These are phyloP conservation scores for Pocillopora meandrina DNA, from an alignment of 92 coral and sea anemone species.

Conservation along the genomic window DNA sequence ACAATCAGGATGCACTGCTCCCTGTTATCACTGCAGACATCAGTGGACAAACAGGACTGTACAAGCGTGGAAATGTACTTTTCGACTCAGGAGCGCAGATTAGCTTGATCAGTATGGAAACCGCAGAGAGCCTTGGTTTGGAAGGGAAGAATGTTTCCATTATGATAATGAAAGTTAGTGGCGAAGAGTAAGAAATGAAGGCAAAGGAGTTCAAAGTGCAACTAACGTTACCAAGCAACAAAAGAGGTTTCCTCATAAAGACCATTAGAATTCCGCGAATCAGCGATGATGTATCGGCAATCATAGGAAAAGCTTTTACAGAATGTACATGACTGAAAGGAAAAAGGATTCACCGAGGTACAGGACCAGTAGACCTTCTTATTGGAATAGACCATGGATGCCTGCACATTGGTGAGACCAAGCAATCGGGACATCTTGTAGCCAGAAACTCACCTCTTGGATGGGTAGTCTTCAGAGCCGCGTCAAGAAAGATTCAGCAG, in stretches of 20 bases:
- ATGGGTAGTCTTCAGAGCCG: neutral
- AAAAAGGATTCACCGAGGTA: constrained; percentile 1
- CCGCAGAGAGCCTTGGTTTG: no score
- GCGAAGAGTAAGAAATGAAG: neutral
- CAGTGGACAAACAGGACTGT: constrained; percentile 23
- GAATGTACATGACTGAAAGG: constrained; percentile 12
- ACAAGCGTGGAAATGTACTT: constrained; percentile 26
- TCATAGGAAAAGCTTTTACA: neutral
- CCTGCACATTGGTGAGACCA: constrained; percentile 16
- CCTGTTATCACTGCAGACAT: constrained; percentile 37
- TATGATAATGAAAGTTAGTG: no score
- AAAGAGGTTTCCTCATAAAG: constrained; percentile 8
- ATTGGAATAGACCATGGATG: constrained; percentile 59
- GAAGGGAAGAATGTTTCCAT: no score
- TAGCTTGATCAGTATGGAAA: no score
- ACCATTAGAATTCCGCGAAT: constrained; percentile 49
- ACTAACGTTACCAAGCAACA: constrained; percentile 22
- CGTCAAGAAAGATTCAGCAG: neutral
- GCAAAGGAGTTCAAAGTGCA: constrained; percentile 55
- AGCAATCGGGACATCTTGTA: neutral
- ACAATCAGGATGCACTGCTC: neutral
- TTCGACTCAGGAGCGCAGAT: no score
- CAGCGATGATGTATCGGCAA: constrained; percentile 2
- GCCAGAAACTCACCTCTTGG: neutral
- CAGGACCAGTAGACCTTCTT: constrained; percentile 43